These are phyloP conservation scores for Eupithecia exiguata DNA, from an alignment of 2,888 invertebrate species.

Conservation along the genomic window DNA sequence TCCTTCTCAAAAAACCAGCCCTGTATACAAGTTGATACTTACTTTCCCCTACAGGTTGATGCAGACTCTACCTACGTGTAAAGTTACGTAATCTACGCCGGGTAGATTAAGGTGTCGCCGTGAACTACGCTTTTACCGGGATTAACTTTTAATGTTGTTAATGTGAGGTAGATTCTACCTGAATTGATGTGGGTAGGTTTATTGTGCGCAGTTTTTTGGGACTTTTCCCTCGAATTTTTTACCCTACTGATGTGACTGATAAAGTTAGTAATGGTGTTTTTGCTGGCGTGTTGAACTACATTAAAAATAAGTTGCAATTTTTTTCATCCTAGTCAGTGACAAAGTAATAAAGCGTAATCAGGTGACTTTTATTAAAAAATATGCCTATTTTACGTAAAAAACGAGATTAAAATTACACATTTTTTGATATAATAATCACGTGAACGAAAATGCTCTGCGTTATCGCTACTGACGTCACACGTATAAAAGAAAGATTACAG, in stretches of 20 bases:
- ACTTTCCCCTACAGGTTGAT: neutral
- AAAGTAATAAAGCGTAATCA: too few species aligned
- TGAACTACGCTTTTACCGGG: conserved; percentile 35
- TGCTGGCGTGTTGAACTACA: neutral
- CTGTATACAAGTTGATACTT: neutral
- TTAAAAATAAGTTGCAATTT: too few species aligned
- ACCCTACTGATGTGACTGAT: neutral
- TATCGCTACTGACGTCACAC: too few species aligned
- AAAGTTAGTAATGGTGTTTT: neutral
- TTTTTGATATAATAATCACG: too few species aligned
- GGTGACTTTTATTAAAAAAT: too few species aligned
- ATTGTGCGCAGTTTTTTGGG: conserved; percentile 12
- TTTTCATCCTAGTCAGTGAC: too few species aligned
- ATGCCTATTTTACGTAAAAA: too few species aligned
- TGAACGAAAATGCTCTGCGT: too few species aligned
- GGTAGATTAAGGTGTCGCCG: conserved; percentile 37
- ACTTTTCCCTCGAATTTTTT: neutral
- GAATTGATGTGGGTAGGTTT: conserved; percentile 23
- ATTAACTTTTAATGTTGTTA: conserved; percentile 36
- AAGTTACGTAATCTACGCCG: conserved; percentile 12
- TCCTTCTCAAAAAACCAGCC: too few species aligned
- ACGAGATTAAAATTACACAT: too few species aligned
- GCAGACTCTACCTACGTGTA: neutral
- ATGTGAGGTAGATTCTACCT: conserved; percentile 8
- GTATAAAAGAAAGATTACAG: too few species aligned